phyloP scores from a whole-genome alignment of 1,140 invertebrate species.

The Drosophila parvula region DNA sequence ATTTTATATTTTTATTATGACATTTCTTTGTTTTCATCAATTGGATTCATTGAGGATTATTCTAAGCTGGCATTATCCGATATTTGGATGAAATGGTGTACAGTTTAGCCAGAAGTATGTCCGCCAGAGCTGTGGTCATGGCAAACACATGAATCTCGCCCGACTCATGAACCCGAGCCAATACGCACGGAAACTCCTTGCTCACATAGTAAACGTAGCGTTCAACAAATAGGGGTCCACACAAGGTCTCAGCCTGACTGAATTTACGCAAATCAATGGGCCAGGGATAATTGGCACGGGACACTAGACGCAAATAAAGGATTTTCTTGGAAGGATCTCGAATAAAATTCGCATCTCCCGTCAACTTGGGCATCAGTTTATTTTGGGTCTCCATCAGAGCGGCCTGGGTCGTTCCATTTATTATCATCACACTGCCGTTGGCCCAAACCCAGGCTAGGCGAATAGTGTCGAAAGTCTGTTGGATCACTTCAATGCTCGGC shows the following conservation, averaged over 20 bases:
- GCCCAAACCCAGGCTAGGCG: not conserved
- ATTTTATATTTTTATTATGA: too few species aligned
- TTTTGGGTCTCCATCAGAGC: not conserved
- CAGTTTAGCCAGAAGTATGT: not conserved
- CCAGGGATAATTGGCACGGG: not conserved
- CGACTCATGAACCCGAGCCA: not conserved
- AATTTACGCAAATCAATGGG: not conserved
- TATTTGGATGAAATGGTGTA: not conserved
- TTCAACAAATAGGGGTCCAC: not conserved
- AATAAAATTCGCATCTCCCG: too few species aligned
- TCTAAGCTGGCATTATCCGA: not conserved
- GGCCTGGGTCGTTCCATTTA: not conserved
- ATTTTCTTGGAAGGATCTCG: too few species aligned
- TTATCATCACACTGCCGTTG: not conserved
- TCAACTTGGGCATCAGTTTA: not conserved
- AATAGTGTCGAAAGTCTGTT: not conserved
- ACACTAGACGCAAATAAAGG: not conserved
- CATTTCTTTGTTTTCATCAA: too few species aligned
- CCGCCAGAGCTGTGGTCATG: not conserved
- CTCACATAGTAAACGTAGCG: not conserved
- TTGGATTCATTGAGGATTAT: too few species aligned
- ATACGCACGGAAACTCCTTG: not conserved
- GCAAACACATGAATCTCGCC: conserved; percentile 2
- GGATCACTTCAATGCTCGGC: not conserved
- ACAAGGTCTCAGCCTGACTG: not conserved